Base-by-base conservation (phyloP, 2,113 vertebrate species). In the Nicator chloris region DNA sequence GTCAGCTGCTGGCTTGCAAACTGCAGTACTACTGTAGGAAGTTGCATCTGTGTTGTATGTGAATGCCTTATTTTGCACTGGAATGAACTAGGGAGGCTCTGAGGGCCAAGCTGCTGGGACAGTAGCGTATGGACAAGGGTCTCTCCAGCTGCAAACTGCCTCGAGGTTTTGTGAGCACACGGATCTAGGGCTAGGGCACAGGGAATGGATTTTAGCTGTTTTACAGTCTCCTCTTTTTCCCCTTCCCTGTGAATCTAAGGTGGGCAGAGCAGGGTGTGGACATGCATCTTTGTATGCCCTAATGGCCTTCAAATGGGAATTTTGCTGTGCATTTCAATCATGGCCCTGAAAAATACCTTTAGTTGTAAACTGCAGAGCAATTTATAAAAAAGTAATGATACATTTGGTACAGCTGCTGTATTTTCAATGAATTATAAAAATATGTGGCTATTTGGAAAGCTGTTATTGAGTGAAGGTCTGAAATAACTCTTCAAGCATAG, bases 1-100 rank as follows among this genome's bases (percentile, higher is more conserved):
- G 95, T 94, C 86, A 93, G 90, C 95, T 90, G 92, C 71, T 92
- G 69, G 96, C 86, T 92, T 83, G 94, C 94, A 83, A 95, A 96
- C 95, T 96, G 96, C 96, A 81, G 91, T 37, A 44, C 64, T 88
- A 72, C 59, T 39, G 73, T 44, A 50, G 80, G 19, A 82, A 94
- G 71, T 50, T 50, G 76, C 92, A 37, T 7, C 80, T 77, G 71
- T 39, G 59, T 64, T 92, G 91, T 80, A 88, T 24, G 76, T 69
- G 71, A 86, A 93, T 12, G 93, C 56, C 64, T 88, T 24, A 6
- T 49, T 84, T 92, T 75, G 91, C 83, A 93, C 63, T 95, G 96
- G 30, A 93, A 97, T 94, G 92, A 63, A 44, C 94, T 59, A 53
- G 94, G 92, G 69, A 92, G 82, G 94, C 86, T 94, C 80, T 66